Conservation (phyloP, 2,888 invertebrate genomes). For the Orchesella flavescens region DNA sequence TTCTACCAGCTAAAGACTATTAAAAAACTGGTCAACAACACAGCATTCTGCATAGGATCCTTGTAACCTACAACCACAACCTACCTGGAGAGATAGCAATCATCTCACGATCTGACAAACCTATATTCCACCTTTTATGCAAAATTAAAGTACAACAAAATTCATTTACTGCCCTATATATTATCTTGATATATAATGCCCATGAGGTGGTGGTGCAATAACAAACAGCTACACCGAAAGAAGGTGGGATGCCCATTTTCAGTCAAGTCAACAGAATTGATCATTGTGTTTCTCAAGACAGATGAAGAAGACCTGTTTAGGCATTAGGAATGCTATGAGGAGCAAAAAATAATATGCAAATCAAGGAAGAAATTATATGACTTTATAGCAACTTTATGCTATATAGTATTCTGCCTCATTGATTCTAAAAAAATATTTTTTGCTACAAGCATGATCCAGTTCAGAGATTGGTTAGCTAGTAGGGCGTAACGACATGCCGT, state of each 20-base stretch:
- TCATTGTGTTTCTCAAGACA: too few relatives aligned
- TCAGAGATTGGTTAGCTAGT: conserved; percentile 39
- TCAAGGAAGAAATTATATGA: neutral
- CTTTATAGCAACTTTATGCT: too few relatives aligned
- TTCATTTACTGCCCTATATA: neutral
- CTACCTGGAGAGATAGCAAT: neutral
- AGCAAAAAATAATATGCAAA: neutral
- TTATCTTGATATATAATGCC: neutral
- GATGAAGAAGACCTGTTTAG: neutral
- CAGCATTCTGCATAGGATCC: neutral
- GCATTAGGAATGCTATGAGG: too few relatives aligned
- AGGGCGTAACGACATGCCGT: conserved; percentile 20
- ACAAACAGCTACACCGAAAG: neutral
- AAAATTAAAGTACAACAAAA: neutral
- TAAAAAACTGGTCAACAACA: neutral
- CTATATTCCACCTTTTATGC: neutral
- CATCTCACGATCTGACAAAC: too few relatives aligned
- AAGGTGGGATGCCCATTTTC: neutral
- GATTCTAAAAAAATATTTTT: neutral
- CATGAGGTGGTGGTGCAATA: neutral
- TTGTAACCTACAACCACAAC: neutral
- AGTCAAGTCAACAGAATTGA: neutral
- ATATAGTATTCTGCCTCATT: neutral
- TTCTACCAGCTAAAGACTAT: neutral
- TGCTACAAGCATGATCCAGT: conserved; percentile 29